These are phyloP conservation scores for Epizoanthus fatuus DNA, from an alignment of 92 coral and sea anemone genomes.

Conservation along the genomic window DNA sequence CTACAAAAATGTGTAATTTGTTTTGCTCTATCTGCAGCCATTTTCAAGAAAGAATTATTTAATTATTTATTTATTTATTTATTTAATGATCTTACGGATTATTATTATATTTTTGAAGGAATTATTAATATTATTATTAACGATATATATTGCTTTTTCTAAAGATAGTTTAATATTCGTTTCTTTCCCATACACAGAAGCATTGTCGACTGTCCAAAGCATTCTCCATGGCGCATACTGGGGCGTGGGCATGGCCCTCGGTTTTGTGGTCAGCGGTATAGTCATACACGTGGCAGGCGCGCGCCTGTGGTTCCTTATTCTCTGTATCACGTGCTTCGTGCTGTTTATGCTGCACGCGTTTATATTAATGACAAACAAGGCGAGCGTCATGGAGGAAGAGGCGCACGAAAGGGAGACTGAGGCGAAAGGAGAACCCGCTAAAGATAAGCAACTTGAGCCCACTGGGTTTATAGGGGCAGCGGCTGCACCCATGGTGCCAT, in stretches of 20 bases:
- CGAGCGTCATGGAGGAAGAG: conserved; percentile 62
- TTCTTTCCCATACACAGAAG: conserved; percentile 49
- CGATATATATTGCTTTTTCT: too few relatives aligned
- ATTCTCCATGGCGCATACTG: conserved; percentile 90
- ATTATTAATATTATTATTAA: too few relatives aligned
- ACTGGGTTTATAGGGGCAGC: conserved; percentile 87
- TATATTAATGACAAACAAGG: conserved; percentile 67
- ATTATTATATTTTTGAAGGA: too few relatives aligned
- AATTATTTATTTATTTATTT: too few relatives aligned
- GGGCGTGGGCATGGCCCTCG: conserved; percentile 93
- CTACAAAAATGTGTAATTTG: too few relatives aligned
- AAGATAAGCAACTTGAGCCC: conserved; percentile 37
- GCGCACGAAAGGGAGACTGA: conserved; percentile 47
- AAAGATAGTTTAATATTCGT: neutral
- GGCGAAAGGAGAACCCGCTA: conserved; percentile 48
- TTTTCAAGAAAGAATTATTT: too few relatives aligned
- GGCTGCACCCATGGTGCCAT: conserved; percentile 95
- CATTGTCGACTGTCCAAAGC: conserved; percentile 79
- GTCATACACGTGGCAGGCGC: conserved; percentile 72
- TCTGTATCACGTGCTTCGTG: conserved; percentile 66
- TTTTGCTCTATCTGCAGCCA: too few relatives aligned
- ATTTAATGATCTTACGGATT: too few relatives aligned
- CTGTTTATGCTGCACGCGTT: conserved; percentile 70
- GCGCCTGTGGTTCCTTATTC: conserved; percentile 68
- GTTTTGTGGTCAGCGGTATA: conserved; percentile 87